These are phyloP conservation scores for Solenodon paradoxus DNA, from an alignment of 2,113 vertebrate genomes.

Conservation along the genomic window DNA sequence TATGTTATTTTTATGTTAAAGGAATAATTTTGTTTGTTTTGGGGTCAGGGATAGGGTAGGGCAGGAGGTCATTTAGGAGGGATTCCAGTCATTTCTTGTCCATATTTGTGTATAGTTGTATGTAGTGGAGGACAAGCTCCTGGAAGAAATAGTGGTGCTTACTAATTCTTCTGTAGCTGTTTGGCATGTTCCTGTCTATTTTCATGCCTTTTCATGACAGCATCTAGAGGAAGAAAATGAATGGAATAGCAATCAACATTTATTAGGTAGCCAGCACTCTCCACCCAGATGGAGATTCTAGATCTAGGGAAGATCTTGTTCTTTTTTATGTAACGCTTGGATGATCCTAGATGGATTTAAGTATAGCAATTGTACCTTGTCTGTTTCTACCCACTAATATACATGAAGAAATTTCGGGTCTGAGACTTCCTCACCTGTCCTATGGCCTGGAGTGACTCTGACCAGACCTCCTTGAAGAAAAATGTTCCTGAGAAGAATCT, in stretches of 20 bases:
- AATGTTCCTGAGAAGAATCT: background rate
- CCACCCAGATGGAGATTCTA: background rate
- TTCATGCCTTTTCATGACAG: background rate
- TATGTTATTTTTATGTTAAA: constrained; percentile 23
- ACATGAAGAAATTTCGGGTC: background rate
- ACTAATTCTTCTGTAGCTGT: background rate
- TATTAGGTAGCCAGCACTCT: background rate
- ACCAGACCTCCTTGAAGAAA: background rate
- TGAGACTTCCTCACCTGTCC: background rate
- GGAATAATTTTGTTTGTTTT: background rate
- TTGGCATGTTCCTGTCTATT: background rate
- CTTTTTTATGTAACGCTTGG: background rate
- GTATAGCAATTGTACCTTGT: background rate
- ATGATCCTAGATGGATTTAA: background rate
- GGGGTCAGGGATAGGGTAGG: background rate
- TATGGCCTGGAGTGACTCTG: background rate
- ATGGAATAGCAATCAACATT: background rate
- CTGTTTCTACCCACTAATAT: background rate
- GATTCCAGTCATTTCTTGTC: background rate
- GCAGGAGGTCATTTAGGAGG: background rate
- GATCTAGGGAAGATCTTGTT: background rate
- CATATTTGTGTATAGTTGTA: background rate
- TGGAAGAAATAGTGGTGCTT: background rate
- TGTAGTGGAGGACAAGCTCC: too few species aligned
- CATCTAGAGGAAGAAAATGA: background rate